These are phyloP conservation scores for Branchinecta lynchi DNA, from an alignment of 1,140 invertebrate genomes.

Conservation along the genomic window DNA sequence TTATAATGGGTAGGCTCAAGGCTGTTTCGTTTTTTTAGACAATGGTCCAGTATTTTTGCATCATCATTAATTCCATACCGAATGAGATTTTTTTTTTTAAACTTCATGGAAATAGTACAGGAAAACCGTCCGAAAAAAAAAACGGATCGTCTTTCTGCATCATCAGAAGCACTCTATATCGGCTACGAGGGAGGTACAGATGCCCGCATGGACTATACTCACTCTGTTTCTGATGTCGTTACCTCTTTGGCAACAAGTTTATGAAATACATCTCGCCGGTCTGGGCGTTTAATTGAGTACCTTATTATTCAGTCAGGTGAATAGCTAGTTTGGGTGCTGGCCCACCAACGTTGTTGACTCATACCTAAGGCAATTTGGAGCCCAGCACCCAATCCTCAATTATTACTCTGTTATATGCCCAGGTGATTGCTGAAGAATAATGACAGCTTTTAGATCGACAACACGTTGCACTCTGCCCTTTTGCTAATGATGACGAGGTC, in stretches of 20 bases:
- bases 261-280: not conserved
- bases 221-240: too few species aligned
- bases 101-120: too few species aligned
- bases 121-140: too few species aligned
- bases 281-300: slow-evolving; percentile 11
- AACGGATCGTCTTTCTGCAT: too few species aligned
- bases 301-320: slow-evolving; percentile 10
- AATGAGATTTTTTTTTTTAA: too few species aligned
- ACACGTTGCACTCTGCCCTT: not conserved
- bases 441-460: slow-evolving; percentile 9
- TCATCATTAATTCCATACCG: too few species aligned
- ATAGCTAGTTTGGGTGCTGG: slow-evolving; percentile 1
- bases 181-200: too few species aligned
- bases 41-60: too few species aligned
- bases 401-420: slow-evolving; percentile 11
- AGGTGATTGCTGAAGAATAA: not conserved
- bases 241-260: not conserved
- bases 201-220: too few species aligned
- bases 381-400: slow-evolving; percentile 3
- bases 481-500: not conserved
- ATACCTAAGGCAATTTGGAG: not conserved
- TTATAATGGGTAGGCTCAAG: too few species aligned
- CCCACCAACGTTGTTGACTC: not conserved
- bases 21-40: too few species aligned
- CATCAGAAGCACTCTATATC: too few species aligned